Evolutionary conservation across 2,888 invertebrate species (phyloP), one percentile per base, ranked within the genome.

Genomic region (Lithophane semibrunnea): DNA sequence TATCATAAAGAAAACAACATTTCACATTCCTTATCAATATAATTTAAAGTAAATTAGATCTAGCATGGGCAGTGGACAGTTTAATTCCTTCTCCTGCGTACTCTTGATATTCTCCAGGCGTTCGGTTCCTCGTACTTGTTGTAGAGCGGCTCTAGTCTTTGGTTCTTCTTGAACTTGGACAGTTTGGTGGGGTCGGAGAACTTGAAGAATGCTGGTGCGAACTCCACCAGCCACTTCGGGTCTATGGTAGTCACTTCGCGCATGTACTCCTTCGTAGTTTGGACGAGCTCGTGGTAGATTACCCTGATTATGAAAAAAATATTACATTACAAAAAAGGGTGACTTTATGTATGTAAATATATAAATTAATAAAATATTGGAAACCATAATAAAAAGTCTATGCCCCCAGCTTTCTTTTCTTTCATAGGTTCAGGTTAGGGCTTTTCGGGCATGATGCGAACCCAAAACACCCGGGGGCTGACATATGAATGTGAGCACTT

Each of bases 111-210:
- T 94, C 99, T 98, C 99, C 99, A 99, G 0, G 99, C 99, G 93
- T 99, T 99, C 0, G 99, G 99, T 93, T 99, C 99, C 94, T 99
- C 99, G 92, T 99, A 99, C 96, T 99, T 99, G 95, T 99, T 99
- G 95, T 99, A 99, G 5, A 99, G 97, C 0, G 99, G 99, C 92
- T 99, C 99, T 84, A 99, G 97, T 83, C 99, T 97, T 97, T 99
- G 99, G 96, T 99, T 99, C 96, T 99, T 99, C 97, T 99, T 99
- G 96, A 99, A 99, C 93, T 99, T 99, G 94, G 99, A 99, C 56
- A 99, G 97, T 94, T 99, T 99, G 0, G 99, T 99, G 4, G 99
- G 99, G 95, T 99, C 99, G 10, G 99, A 99, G 96, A 99, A 99
- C 94, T 99, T 99, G 97, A 99, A 99, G 97, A 99, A 99, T 0